Evolutionary conservation across 2,113 vertebrate species (phyloP).

Genomic region (Pseudolaguvia tuberculata): DNA sequence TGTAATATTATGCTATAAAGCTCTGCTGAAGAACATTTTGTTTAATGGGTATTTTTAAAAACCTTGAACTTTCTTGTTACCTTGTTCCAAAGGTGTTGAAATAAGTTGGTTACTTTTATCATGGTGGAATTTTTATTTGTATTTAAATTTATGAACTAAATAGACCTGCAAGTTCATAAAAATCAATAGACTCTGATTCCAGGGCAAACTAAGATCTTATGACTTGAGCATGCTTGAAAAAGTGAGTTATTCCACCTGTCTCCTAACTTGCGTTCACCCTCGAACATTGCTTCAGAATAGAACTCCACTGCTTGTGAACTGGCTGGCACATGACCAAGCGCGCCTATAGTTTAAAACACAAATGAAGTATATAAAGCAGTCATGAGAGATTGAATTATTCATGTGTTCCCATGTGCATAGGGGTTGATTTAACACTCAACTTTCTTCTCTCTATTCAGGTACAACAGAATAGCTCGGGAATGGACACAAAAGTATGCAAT

Average conservation of each 20-base stretch:
- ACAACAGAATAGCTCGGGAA: conserved; percentile 99
- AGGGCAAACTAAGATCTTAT: not conserved
- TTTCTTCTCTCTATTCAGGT: conserved; percentile 70
- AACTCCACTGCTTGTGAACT: not conserved
- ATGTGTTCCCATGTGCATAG: not conserved
- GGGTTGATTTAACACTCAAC: not conserved
- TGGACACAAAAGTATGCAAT: conserved; percentile 99
- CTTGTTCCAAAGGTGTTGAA: not conserved
- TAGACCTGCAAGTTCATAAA: no score
- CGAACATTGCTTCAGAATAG: not conserved
- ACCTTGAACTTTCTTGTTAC: no score
- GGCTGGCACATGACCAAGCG: not conserved
- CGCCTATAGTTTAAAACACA: not conserved
- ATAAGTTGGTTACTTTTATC: not conserved
- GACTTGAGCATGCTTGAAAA: not conserved
- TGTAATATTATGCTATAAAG: no score
- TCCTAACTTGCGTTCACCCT: no score
- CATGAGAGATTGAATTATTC: not conserved
- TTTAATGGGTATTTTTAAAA: no score
- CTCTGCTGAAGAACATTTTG: no score
- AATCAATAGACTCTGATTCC: not conserved
- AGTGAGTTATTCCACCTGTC: not conserved
- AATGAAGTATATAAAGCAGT: not conserved
- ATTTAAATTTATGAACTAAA: no score
- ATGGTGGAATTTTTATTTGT: no score